These are phyloP conservation scores for Malthinus flaveolus DNA, from an alignment of 2,888 invertebrate species.

Conservation along the genomic window DNA sequence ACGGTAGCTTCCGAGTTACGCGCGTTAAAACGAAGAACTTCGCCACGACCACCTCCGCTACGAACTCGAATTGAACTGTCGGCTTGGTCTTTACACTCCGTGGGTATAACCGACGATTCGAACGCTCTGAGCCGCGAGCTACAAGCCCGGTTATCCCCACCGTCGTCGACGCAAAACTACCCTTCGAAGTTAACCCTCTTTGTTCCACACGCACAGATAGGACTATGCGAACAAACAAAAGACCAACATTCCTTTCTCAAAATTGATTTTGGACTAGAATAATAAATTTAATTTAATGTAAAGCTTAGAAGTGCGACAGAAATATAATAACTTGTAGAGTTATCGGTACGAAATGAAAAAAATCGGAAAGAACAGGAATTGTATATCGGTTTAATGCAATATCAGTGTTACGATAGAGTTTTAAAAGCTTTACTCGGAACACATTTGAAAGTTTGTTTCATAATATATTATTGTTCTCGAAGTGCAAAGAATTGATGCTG, in stretches of 20 bases:
- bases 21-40: conserved; percentile 20
- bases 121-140: conserved; percentile 27
- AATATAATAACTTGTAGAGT: conserved; percentile 29
- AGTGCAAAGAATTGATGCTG: conserved; percentile 3
- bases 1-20: conserved; percentile 30
- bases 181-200: conserved; percentile 33
- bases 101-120: conserved; percentile 24
- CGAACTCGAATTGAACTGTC: conserved; percentile 36
- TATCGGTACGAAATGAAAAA: conserved; percentile 18
- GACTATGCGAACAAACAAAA: conserved; percentile 30
- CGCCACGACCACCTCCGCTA: conserved; percentile 2
- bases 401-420: conserved; percentile 37
- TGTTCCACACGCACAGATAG: conserved; percentile 27
- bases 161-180: conserved; percentile 31
- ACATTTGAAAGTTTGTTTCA: conserved; percentile 24
- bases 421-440: conserved; percentile 34
- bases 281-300: conserved; percentile 32
- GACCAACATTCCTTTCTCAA: conserved; percentile 32
- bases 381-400: conserved; percentile 38
- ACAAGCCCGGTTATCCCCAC: conserved; percentile 35
- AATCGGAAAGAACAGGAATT: conserved; percentile 12
- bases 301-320: conserved; percentile 27
- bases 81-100: conserved; percentile 26
- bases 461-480: conserved; percentile 8
- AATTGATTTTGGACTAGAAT: conserved; percentile 31